These are phyloP conservation scores for Hirtodrosophila alboralis DNA, from an alignment of 2,888 invertebrate species.

Conservation along the genomic window DNA sequence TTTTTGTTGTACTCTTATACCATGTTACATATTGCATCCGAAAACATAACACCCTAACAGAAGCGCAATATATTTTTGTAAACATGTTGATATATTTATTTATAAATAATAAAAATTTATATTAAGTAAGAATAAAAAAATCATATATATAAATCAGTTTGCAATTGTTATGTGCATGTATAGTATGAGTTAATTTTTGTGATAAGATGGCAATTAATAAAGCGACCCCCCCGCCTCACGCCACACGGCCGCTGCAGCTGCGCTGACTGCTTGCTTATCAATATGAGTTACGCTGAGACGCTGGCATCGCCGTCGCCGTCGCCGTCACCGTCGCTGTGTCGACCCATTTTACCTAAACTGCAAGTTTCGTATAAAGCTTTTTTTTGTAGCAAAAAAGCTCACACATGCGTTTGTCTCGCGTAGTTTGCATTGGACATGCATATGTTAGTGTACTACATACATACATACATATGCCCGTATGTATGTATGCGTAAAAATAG, in stretches of 20 bases:
- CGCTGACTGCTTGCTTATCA: slow-evolving; percentile 27
- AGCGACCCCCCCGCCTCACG: no score
- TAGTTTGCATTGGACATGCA: slow-evolving; percentile 37
- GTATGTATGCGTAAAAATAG: slow-evolving; percentile 21
- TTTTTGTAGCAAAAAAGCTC: slow-evolving; percentile 43
- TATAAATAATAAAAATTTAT: slow-evolving; percentile 4
- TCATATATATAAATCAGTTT: slow-evolving; percentile 4
- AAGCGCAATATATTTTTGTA: no score
- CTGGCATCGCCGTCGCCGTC: neutral
- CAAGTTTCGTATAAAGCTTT: slow-evolving; percentile 36
- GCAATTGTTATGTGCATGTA: slow-evolving; percentile 10
- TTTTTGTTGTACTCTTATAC: no score
- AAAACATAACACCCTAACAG: no score
- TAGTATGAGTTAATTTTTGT: slow-evolving; percentile 12
- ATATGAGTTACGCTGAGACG: slow-evolving; percentile 15
- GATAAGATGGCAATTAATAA: slow-evolving; percentile 12
- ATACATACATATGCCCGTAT: neutral
- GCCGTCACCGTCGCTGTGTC: slow-evolving; percentile 5
- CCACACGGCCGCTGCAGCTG: neutral
- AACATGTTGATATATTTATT: no score
- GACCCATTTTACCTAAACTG: slow-evolving; percentile 39
- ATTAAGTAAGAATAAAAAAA: slow-evolving; percentile 7
- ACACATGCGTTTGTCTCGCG: slow-evolving; percentile 27
- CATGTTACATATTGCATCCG: no score
- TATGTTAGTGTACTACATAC: slow-evolving; percentile 7